Base-by-base conservation (phyloP, 2,113 vertebrate genomes). In the Paratilapia polleni region DNA sequence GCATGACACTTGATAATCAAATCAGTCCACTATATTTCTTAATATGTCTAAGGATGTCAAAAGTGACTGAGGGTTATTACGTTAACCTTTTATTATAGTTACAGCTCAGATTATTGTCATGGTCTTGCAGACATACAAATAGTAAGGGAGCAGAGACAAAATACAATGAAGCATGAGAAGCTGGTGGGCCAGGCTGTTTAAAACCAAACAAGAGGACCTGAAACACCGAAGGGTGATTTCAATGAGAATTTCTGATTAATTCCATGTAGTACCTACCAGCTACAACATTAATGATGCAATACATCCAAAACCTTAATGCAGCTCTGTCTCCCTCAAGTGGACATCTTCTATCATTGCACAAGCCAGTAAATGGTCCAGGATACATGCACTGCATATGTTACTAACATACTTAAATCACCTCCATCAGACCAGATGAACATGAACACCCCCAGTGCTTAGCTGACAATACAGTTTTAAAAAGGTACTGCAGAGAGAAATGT, bases 301-400 rank as follows among this genome's bases (percentile, higher is more conserved):
- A 8, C 36, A 63, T 38, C 34, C 61, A 54, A 47, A 58, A 14
- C 4, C 26, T 24, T 15, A 26, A 57, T 82, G 75, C 59, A 87
- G 61, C 88, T 93, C 64, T 95, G 90, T 77, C 92, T 88, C 94
- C 93, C 93, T 91, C 95, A 66, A 34, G 92, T 93, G 95, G 91
- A 80, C 68, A 78, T 31, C 1, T 70, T 52, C 24, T n/a, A n/a
- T 19, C 28, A 82, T 19, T 85, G 62, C 59, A 52, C 31, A 22
- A 28, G 6, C 8, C 19, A 76, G 52, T 24, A 59, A 10, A 38
- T 24, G n/a, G 8, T 64, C 10, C 6, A 61, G 22, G 5, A 54
- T 24, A 28, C 20, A 26, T 31, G 3, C 5, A 10, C 15, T 47
- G 31, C 13, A 57, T 22, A 36, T 38, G 20, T 73, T 2, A 54